A percentile compares a stretch with the other conserved stretches of the same genome.
Evolutionary conservation across 2,797 vertebrate species (phyloP).

Genomic region (Tamandua tetradactyla): DNA sequence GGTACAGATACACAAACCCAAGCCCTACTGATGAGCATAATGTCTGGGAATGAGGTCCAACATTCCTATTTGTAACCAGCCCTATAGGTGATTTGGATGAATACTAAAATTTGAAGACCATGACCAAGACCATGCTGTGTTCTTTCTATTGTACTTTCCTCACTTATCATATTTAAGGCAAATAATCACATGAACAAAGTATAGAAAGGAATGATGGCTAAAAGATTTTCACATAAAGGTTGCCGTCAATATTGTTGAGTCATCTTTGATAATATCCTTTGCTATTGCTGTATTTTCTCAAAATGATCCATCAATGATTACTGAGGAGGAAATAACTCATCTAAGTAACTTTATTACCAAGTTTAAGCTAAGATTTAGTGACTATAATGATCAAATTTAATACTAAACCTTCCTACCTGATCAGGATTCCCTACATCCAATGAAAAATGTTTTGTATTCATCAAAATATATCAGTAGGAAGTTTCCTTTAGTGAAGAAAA

Average conservation of each 20-base stretch:
- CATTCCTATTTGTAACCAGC: background rate
- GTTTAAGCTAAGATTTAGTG: background rate
- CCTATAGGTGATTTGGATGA: background rate
- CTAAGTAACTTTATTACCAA: slow-evolving; percentile 16
- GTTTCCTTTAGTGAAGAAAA: background rate
- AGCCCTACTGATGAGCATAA: background rate
- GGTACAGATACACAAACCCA: background rate
- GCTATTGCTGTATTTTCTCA: slow-evolving; percentile 50
- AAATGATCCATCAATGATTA: background rate
- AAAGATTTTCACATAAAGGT: background rate
- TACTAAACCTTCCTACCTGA: background rate
- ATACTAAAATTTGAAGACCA: background rate
- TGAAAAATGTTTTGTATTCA: slow-evolving; percentile 1
- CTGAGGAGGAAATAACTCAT: slow-evolving; percentile 26
- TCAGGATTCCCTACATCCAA: background rate
- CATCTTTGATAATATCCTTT: slow-evolving; percentile 30
- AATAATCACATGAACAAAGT: background rate
- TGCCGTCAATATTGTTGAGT: background rate
- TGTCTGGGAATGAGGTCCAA: background rate
- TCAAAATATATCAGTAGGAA: background rate
- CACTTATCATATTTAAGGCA: slow-evolving; percentile 1
- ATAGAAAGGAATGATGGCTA: background rate
- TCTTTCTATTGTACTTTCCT: slow-evolving; percentile 26
- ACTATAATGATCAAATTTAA: background rate
- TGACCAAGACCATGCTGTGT: background rate